Conservation (phyloP, 2,113 vertebrate genomes). For the Siphamia tubifer region DNA sequence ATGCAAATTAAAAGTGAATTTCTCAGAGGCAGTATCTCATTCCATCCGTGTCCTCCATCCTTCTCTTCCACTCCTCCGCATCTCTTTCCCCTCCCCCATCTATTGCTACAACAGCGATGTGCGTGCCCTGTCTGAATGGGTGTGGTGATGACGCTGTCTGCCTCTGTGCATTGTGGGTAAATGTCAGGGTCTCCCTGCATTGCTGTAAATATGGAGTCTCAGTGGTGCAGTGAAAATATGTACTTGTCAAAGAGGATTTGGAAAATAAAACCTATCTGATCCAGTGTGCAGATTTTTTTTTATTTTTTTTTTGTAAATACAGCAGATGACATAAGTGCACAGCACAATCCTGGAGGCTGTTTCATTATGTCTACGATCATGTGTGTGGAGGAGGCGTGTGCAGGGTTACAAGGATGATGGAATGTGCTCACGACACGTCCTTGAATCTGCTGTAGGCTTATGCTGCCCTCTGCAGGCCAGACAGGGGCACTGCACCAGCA, state of each 20-base stretch:
- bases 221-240: conserved; percentile 14
- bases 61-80: conserved; percentile 31
- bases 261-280: not conserved
- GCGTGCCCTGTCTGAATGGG: conserved; percentile 64
- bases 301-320: conserved; percentile 10
- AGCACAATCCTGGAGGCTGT: not conserved
- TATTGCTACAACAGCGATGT: conserved; percentile 50
- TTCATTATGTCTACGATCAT: not conserved
- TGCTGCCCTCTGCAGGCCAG: conserved; percentile 72
- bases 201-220: conserved; percentile 69
- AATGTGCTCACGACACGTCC: conserved; percentile 42
- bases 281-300: not conserved
- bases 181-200: conserved; percentile 64
- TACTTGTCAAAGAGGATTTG: not conserved
- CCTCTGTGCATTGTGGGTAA: conserved; percentile 78
- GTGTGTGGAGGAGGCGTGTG: conserved; percentile 27
- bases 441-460: conserved; percentile 21
- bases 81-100: conserved; percentile 64
- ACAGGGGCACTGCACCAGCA: conserved; percentile 11
- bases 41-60: conserved; percentile 46
- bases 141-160: conserved; percentile 73
- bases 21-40: conserved; percentile 19
- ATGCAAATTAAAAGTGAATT: conserved; percentile 41
- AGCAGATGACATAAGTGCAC: conserved; percentile 8
- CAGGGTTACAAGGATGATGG: conserved; percentile 26